Conservation (phyloP, 2,888 invertebrate genomes). For the Sphaerophoria taeniata region DNA sequence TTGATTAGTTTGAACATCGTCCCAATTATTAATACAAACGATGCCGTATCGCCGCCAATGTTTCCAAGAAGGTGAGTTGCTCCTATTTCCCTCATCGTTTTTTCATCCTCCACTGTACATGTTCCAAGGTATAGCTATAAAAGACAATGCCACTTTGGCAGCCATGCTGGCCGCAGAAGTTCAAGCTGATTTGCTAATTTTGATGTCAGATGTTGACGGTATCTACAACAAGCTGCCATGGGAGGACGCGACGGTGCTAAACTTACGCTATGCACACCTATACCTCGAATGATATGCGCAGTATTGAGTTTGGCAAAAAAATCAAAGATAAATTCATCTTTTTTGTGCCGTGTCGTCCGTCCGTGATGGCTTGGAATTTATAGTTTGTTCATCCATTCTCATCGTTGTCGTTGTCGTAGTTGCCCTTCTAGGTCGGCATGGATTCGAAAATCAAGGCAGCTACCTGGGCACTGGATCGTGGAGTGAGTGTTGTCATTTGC, state of each 20-base stretch:
- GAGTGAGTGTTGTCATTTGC: constrained; percentile 98
- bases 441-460: constrained; percentile 99
- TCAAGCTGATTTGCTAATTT: constrained; percentile 95
- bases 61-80: constrained; percentile 86
- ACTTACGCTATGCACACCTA: constrained; percentile 96
- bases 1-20: constrained; percentile 98
- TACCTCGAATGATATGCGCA: constrained; percentile 90
- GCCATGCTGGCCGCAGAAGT: constrained; percentile 98
- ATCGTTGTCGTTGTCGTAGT: constrained; percentile 10
- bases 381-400: background rate
- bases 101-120: background rate
- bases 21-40: constrained; percentile 99
- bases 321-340: constrained; percentile 87
- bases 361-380: constrained; percentile 10
- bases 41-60: constrained; percentile 98
- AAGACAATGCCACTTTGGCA: constrained; percentile 99
- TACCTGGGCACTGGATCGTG: constrained; percentile 97
- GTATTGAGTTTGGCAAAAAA: constrained; percentile 95
- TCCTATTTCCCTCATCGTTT: background rate
- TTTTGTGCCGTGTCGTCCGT: background rate
- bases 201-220: constrained; percentile 99
- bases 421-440: constrained; percentile 87
- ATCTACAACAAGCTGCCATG: constrained; percentile 98
- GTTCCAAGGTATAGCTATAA: constrained; percentile 91
- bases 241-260: constrained; percentile 95